phyloP scores from a whole-genome alignment of 2,113 vertebrate genomes.

The Myocastor coypus region DNA sequence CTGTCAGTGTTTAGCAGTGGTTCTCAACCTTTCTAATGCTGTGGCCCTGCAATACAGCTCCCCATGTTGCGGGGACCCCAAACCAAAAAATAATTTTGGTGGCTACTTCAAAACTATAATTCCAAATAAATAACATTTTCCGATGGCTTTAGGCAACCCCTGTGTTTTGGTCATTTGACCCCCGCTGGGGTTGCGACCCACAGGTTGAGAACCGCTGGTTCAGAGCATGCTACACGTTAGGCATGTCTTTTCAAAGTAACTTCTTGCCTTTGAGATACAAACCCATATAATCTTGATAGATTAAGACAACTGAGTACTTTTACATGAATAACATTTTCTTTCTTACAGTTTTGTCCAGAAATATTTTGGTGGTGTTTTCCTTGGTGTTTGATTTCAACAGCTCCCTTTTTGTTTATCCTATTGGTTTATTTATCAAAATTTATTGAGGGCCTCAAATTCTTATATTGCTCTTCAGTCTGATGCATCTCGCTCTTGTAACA shows the following conservation, averaged over 20 bases:
- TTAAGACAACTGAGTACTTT: background rate
- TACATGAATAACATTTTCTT: background rate
- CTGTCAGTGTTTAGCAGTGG: background rate
- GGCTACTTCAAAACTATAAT: too few relatives aligned
- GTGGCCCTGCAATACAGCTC: too few relatives aligned
- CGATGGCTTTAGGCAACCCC: too few relatives aligned
- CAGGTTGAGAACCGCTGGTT: too few relatives aligned
- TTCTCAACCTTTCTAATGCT: too few relatives aligned
- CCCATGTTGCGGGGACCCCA: too few relatives aligned
- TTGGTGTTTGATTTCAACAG: background rate
- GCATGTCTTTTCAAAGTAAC: conserved; percentile 27
- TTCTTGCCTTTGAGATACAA: background rate
- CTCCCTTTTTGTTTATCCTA: background rate
- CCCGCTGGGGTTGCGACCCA: too few relatives aligned
- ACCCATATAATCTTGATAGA: background rate
- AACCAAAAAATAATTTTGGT: too few relatives aligned
- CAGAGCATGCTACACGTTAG: background rate
- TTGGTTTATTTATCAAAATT: background rate
- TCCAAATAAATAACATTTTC: too few relatives aligned
- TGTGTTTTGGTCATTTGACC: too few relatives aligned
- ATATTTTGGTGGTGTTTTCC: background rate
- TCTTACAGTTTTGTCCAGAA: background rate
- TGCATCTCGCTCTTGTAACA: background rate
- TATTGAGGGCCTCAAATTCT: background rate
- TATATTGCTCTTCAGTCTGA: background rate